A percentile compares a stretch with the other conserved stretches of the same genome.
These are phyloP conservation scores for Copidosoma aretas DNA, from an alignment of 2,888 invertebrate species.

Conservation along the genomic window DNA sequence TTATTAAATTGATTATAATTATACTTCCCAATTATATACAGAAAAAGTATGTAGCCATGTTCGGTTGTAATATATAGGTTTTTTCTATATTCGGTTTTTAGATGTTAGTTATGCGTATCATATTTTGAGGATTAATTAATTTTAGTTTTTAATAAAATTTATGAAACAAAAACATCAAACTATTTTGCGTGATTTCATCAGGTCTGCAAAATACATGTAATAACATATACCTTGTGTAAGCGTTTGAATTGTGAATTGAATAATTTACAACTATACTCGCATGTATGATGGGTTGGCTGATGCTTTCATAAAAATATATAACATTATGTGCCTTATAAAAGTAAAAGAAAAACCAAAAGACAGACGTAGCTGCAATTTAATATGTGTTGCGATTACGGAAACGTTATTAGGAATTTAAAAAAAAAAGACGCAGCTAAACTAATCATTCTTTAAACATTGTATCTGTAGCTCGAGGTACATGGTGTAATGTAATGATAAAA, in stretches of 20 bases:
- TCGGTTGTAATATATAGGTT: no score
- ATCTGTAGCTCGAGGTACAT: slow-evolving; percentile 27
- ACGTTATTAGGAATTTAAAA: not conserved
- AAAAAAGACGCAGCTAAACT: slow-evolving; percentile 16
- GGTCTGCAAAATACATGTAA: no score
- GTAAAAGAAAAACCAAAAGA: slow-evolving; percentile 7
- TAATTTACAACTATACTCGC: slow-evolving; percentile 12
- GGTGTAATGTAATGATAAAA: slow-evolving; percentile 12
- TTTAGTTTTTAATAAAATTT: no score
- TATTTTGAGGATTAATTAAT: no score
- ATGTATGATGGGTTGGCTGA: slow-evolving; percentile 21
- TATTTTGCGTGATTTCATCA: no score
- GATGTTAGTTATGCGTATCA: no score
- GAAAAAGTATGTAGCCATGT: no score
- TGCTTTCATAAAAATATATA: slow-evolving; percentile 26
- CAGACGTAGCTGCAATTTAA: slow-evolving; percentile 4
- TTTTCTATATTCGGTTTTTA: no score
- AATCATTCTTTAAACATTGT: slow-evolving; percentile 26
- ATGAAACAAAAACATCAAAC: no score
- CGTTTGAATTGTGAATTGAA: no score
- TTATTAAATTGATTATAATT: not conserved
- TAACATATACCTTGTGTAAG: no score
- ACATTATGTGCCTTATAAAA: slow-evolving; percentile 35
- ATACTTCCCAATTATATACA: no score
- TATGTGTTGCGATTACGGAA: slow-evolving; percentile 13